A percentile compares a stretch with the other conserved stretches of the same genome.
phyloP scores from a whole-genome alignment of 1,140 invertebrate genomes.

The Drosophila serrata region DNA sequence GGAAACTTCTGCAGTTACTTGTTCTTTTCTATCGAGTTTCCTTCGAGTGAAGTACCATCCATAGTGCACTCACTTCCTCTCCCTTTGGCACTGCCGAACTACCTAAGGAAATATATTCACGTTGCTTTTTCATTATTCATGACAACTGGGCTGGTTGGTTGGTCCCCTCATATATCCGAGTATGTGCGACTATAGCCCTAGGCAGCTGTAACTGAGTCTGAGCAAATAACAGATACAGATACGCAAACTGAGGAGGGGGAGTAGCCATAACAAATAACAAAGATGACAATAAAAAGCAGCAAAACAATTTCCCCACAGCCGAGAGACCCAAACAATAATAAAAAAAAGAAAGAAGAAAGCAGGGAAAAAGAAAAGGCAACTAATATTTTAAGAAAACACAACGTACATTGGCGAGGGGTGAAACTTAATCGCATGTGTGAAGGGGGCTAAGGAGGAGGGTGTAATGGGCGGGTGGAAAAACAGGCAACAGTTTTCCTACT shows the following conservation, averaged over 20 bases:
- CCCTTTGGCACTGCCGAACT: conserved; percentile 11
- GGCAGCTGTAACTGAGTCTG: conserved; percentile 73
- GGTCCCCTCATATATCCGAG: conserved; percentile 38
- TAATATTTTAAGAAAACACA: conserved; percentile 83
- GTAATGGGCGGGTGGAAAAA: conserved; percentile 30
- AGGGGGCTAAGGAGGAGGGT: too few relatives aligned
- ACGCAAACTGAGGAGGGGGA: conserved; percentile 15
- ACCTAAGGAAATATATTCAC: conserved; percentile 76
- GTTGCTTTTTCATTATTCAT: conserved; percentile 83
- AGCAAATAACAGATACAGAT: conserved; percentile 66
- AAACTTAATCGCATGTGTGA: conserved; percentile 58
- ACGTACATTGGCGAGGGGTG: conserved; percentile 15
- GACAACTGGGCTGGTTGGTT: conserved; percentile 74
- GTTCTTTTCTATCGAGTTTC: conserved; percentile 5
- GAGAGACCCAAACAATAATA: conserved; percentile 38
- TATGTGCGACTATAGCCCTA: conserved; percentile 39
- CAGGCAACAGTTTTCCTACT: conserved; percentile 68
- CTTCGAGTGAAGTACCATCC: background rate
- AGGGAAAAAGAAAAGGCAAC: conserved; percentile 61
- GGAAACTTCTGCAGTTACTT: conserved; percentile 13
- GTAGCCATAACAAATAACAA: conserved; percentile 74
- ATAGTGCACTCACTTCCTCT: conserved; percentile 7
- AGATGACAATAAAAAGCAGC: conserved; percentile 83
- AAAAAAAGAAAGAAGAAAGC: conserved; percentile 5
- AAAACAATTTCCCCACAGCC: conserved; percentile 73